Evolutionary conservation across 2,113 vertebrate genomes (phyloP).

Genomic region (Anarrhichthys ocellatus): DNA sequence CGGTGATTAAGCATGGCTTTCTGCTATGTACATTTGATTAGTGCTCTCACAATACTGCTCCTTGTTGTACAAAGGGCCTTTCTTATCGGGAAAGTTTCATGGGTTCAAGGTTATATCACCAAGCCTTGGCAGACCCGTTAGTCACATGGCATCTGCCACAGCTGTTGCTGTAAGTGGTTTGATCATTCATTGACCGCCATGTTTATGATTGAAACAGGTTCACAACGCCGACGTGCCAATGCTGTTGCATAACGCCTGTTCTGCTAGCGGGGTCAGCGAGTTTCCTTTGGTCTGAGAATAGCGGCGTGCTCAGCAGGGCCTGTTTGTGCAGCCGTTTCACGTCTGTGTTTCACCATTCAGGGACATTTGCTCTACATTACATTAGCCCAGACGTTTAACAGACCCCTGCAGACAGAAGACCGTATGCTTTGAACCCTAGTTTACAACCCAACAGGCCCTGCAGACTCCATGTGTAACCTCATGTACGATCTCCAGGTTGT

Average conservation of each 20-base stretch:
- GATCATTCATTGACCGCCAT: constrained; percentile 23
- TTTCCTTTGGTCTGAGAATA: neutral
- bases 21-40: neutral
- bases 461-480: neutral
- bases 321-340: constrained; percentile 55
- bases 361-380: constrained; percentile 33
- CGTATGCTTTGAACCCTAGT: neutral
- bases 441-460: neutral
- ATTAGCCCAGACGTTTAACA: constrained; percentile 4
- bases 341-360: constrained; percentile 34
- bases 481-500: constrained; percentile 10
- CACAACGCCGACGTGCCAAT: neutral
- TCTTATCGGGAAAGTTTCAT: neutral
- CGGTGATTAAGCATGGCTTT: neutral
- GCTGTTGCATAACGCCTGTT: constrained; percentile 19
- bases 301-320: neutral
- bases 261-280: neutral
- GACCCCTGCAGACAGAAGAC: neutral
- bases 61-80: neutral
- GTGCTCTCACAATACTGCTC: neutral
- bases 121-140: neutral
- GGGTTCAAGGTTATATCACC: constrained; percentile 33
- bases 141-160: constrained; percentile 10
- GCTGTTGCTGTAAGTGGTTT: neutral
- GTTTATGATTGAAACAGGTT: no score